These are phyloP conservation scores for Galerucella nymphaeae DNA, from an alignment of 2,888 invertebrate genomes.

Conservation along the genomic window DNA sequence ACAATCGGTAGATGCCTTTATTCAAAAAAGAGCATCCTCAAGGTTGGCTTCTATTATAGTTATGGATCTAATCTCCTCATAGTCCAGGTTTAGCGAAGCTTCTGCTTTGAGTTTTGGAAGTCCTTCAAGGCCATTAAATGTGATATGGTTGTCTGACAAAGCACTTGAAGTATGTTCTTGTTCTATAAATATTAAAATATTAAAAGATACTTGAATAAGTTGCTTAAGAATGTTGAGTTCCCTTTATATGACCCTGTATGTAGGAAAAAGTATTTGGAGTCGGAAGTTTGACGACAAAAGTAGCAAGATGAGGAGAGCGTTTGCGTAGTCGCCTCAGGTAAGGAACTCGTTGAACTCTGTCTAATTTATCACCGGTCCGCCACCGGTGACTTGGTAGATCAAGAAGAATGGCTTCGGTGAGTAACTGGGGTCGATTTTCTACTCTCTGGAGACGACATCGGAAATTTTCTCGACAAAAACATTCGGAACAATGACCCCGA, in stretches of 20 bases:
- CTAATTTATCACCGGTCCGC: conserved; percentile 58
- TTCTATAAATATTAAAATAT: too few species aligned
- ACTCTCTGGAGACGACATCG: not conserved
- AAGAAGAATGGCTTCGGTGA: conserved; percentile 56
- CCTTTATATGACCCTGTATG: not conserved
- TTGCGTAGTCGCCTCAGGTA: conserved; percentile 49
- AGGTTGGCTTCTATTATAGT: too few species aligned
- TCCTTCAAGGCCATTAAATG: too few species aligned
- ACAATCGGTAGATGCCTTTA: too few species aligned
- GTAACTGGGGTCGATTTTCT: conserved; percentile 18
- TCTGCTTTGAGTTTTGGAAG: too few species aligned
- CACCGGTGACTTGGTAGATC: conserved; percentile 56
- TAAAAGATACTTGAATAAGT: too few species aligned
- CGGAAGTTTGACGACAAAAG: conserved; percentile 28
- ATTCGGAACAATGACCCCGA: not conserved
- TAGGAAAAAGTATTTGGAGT: not conserved
- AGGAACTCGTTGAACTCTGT: conserved; percentile 55
- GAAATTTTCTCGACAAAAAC: not conserved
- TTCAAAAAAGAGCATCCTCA: too few species aligned
- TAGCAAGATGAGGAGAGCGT: conserved; percentile 10
- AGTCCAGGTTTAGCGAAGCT: too few species aligned
- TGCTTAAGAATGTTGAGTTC: not conserved
- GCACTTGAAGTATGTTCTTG: too few species aligned
- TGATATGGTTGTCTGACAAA: too few species aligned
- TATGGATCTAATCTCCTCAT: too few species aligned